Percentiles rank a stretch among this genome's conserved stretches.
Evolutionary conservation across 37 sponge, comb jelly and placozoan species (phyloP).

Genomic region (Aplysina aerophoba): DNA sequence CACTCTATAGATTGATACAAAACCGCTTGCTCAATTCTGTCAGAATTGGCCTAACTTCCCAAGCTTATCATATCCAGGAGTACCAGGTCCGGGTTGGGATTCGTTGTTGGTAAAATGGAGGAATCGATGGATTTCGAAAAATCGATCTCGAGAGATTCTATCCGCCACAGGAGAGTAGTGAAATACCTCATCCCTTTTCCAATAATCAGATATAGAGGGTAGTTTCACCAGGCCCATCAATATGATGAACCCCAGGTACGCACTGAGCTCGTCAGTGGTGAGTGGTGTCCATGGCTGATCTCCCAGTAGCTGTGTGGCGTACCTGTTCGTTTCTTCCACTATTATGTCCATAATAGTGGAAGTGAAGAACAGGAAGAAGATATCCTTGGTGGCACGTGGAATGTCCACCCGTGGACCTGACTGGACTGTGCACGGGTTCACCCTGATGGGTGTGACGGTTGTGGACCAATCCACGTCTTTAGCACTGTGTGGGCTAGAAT

Average conservation of each 20-base stretch:
- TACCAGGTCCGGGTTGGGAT: constrained; percentile 15
- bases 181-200: no score
- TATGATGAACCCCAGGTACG: constrained; percentile 39
- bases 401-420: no score
- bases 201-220: constrained; percentile 25
- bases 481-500: no score
- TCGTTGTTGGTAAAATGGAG: constrained; percentile 42
- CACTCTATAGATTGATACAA: not conserved
- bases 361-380: not conserved
- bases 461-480: no score
- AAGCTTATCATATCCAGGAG: no score
- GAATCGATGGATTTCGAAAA: constrained; percentile 36
- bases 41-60: constrained; percentile 34
- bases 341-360: not conserved
- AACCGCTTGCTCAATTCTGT: not conserved
- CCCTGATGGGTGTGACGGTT: no score
- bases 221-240: constrained; percentile 44
- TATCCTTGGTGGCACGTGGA: no score
- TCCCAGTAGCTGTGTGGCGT: constrained; percentile 25
- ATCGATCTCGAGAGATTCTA: constrained; percentile 36
- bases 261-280: constrained; percentile 31
- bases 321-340: constrained; percentile 29
- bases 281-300: constrained; percentile 8
- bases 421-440: no score
- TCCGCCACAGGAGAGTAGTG: constrained; percentile 35